These are phyloP conservation scores for Lacerta bilineata DNA, from an alignment of 2,797 vertebrate species.

Conservation along the genomic window DNA sequence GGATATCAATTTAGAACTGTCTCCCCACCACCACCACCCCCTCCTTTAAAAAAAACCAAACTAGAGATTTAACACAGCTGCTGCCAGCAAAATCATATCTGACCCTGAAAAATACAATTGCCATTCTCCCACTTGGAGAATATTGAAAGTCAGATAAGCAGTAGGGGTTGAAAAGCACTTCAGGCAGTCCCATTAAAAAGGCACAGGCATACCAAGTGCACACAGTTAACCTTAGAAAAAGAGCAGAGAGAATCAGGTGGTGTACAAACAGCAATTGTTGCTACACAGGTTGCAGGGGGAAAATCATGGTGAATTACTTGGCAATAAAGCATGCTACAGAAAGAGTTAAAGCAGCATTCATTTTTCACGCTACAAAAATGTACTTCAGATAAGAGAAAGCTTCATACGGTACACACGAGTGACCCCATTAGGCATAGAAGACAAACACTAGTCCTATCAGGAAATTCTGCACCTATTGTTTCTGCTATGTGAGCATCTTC, in stretches of 20 bases:
- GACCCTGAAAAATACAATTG: constrained; percentile 40
- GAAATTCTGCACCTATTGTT: not conserved
- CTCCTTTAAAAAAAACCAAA: not conserved
- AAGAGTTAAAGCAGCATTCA: not conserved
- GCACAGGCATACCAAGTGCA: constrained; percentile 4
- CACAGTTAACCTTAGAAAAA: constrained; percentile 25
- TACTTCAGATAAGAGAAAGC: not conserved
- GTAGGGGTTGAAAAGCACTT: constrained; percentile 34
- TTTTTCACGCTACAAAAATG: not conserved
- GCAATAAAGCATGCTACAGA: not conserved
- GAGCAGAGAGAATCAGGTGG: not conserved
- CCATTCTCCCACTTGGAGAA: constrained; percentile 27
- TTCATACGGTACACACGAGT: not conserved
- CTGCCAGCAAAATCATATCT: constrained; percentile 55
- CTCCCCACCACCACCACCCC: not conserved
- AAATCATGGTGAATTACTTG: not conserved
- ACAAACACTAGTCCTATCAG: not conserved
- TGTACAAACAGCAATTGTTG: constrained; percentile 2
- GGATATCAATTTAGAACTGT: constrained; percentile 2
- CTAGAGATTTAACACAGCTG: constrained; percentile 54
- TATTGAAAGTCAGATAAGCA: constrained; percentile 40
- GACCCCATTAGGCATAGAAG: not conserved
- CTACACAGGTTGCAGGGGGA: not conserved
- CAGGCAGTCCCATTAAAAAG: constrained; percentile 38
- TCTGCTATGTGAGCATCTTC: not conserved